Percentiles rank a stretch among this genome's conserved stretches.
phyloP scores from a whole-genome alignment of 1,140 invertebrate genomes.

The Halotydeus destructor region DNA sequence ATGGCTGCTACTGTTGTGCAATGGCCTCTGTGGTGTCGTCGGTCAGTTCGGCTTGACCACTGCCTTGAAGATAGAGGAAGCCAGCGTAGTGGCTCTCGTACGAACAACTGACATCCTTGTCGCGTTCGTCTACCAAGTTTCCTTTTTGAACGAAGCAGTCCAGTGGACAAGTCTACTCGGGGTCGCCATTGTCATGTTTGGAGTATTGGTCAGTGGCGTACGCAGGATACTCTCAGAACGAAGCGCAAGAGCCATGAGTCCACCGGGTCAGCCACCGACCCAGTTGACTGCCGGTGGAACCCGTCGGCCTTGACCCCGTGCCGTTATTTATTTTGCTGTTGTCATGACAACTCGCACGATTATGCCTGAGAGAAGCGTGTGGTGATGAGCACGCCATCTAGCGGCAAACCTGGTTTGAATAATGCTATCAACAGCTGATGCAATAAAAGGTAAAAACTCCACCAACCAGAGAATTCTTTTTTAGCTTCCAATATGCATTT shows the following conservation, averaged over 20 bases:
- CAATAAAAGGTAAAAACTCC: too few species aligned
- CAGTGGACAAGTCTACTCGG: background rate
- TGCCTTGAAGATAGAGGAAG: constrained; percentile 65
- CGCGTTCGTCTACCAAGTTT: constrained; percentile 61
- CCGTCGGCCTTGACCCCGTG: background rate
- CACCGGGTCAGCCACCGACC: constrained; percentile 19
- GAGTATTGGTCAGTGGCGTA: background rate
- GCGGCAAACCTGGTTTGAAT: too few species aligned
- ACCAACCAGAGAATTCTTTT: too few species aligned
- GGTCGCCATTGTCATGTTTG: background rate
- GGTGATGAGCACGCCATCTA: too few species aligned
- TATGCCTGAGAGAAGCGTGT: too few species aligned
- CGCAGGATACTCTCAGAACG: background rate
- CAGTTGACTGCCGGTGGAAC: background rate
- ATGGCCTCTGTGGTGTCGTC: constrained; percentile 38
- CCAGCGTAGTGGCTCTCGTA: constrained; percentile 65
- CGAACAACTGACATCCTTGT: constrained; percentile 70
- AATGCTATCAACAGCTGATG: too few species aligned
- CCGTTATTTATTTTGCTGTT: too few species aligned
- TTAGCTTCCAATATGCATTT: too few species aligned
- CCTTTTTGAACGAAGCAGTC: background rate
- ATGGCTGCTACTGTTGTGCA: background rate
- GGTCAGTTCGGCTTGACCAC: constrained; percentile 65
- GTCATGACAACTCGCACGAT: too few species aligned
- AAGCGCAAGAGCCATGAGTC: background rate